Percentiles rank a stretch among this genome's conserved stretches.
These are phyloP conservation scores for Uria lomvia DNA, from an alignment of 2,113 vertebrate genomes.

Conservation along the genomic window DNA sequence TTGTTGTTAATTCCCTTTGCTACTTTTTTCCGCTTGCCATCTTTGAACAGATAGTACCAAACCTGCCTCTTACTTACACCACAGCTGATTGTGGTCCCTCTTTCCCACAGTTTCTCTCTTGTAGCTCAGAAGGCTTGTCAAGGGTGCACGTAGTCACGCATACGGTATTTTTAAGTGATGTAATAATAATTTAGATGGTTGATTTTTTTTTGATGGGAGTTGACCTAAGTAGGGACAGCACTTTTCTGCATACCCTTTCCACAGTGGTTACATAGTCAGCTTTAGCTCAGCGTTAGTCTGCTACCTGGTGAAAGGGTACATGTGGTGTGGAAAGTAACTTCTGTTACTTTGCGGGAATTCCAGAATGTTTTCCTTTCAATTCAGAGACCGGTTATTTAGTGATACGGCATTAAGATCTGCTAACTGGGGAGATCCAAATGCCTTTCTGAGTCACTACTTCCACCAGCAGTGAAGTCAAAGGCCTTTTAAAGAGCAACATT, in stretches of 20 bases:
- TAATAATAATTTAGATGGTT: background rate
- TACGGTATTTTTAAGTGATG: background rate
- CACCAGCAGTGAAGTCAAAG: background rate
- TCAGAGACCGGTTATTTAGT: background rate
- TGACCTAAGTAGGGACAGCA: background rate
- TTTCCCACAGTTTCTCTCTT: background rate
- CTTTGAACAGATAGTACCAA: background rate
- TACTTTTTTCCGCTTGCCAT: background rate
- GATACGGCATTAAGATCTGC: background rate
- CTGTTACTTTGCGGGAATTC: background rate
- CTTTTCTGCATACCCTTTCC: background rate
- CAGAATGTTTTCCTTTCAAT: background rate
- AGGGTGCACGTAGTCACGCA: background rate
- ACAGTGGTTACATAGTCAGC: background rate
- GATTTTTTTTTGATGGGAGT: background rate
- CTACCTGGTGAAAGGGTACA: background rate
- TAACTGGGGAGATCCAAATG: constrained; percentile 6
- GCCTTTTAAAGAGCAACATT: background rate
- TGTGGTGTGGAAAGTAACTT: background rate
- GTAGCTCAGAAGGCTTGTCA: background rate
- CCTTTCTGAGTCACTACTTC: constrained; percentile 16
- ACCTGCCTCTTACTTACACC: background rate
- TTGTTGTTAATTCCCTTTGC: background rate
- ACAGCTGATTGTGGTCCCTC: background rate
- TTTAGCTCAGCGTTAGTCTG: background rate